A percentile compares a stretch with the other conserved stretches of the same genome.
Conservation (phyloP, 2,113 vertebrate species). For the Psephotus haematonotus region DNA sequence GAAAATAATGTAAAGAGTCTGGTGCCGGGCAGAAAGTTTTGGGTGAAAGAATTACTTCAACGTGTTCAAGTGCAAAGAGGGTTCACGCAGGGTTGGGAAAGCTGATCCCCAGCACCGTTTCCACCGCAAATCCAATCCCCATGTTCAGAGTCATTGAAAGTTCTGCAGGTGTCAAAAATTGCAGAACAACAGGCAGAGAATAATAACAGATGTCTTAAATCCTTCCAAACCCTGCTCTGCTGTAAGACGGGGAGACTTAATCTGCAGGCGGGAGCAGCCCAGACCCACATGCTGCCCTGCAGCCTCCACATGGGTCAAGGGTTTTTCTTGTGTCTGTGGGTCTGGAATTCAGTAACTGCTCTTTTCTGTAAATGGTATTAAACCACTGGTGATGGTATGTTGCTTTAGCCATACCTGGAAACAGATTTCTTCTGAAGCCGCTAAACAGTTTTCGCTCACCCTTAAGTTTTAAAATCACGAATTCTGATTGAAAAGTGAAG, state of each 20-base stretch:
- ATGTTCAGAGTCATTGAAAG: background rate
- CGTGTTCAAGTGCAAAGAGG: background rate
- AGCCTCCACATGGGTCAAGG: background rate
- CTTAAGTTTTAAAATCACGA: background rate
- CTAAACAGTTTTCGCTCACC: background rate
- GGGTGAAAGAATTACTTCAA: background rate
- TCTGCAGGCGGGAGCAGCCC: background rate
- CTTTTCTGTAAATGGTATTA: background rate
- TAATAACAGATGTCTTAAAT: background rate
- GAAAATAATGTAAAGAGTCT: background rate
- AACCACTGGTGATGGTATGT: background rate
- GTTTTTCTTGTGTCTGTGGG: background rate
- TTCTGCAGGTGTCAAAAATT: background rate
- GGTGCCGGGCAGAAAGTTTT: background rate
- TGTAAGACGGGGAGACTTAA: background rate
- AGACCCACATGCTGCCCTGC: background rate
- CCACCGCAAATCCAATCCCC: fast-evolving
- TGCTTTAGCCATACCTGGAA: background rate
- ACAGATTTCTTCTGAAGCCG: background rate
- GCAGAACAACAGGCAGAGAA: background rate
- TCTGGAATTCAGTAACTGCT: background rate
- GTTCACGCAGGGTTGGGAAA: background rate
- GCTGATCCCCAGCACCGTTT: background rate
- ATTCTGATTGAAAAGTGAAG: background rate
- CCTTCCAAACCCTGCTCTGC: background rate